Base-by-base conservation (phyloP, 2,797 vertebrate genomes). In the Sebastolobus alascanus region DNA sequence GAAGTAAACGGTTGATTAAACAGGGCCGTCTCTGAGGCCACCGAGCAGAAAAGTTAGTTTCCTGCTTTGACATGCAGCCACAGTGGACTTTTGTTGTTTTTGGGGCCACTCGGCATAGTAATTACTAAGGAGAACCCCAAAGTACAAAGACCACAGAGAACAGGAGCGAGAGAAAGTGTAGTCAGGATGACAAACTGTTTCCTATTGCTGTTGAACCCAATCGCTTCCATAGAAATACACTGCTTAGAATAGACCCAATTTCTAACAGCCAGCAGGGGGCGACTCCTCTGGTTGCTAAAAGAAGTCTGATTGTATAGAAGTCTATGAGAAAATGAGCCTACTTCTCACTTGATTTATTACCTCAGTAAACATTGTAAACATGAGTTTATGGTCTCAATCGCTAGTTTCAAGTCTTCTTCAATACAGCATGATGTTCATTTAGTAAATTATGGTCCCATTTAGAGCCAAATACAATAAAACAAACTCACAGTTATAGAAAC, bases 51-150 rank as follows among this genome's bases (percentile, higher is more conserved):
- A 78, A 55, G 68, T 84, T 54, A 4, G 65, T 75, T 85, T 81
- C 81, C 86, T 84, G 75, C 72, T 38, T 37, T 66, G 75, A 73
- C 66, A n/a, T 14, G 46, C 60, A 60, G 77, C 81, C 78, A 79
- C 80, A 82, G 82, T 78, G 78, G 67, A 1, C 78, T 66, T 69
- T 72, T 86, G 84, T 84, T 79, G 75, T 73, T 61, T 43, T 50
- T 38, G 75, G 75, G 84, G 77, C 80, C 77, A 29, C 79, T 79
- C 11, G 0, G 84, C 68, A 75, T 75, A 67, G 31, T 89, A 82
- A 90, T 90, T 87, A 87, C 78, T 31, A 76, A 25, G 73, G 86
- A 83, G 80, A 72, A 84, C 84, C 90, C 90, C 71, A 3, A 68
- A 80, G 59, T 27, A 88, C 83, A 91, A 89, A 89, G 80, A 66